Evolutionary conservation across 2,888 invertebrate species (phyloP), one percentile per base, ranked within the genome.

Genomic region (Eurytoma californica): DNA sequence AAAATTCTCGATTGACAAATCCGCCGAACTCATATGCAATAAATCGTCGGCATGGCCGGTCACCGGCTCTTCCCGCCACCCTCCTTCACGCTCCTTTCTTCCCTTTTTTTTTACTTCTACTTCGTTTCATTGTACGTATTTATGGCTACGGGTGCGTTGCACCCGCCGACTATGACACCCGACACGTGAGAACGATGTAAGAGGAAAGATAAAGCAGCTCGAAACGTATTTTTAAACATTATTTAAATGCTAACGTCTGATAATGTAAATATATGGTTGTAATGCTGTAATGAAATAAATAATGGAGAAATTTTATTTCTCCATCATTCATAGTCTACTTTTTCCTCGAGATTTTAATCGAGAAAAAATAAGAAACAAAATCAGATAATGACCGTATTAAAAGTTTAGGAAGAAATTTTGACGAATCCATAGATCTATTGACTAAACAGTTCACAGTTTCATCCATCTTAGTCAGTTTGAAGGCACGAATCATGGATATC

Each of bases 1-100:
- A 72, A 80, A 80, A 78, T 82, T 79, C 75, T 79, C 86, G 85
- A 88, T 88, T 89, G 89, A 88, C 89, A 89, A 89, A 89, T 88
- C 87, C 86, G 84, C 82, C 68, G 84, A 88, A 88, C 88, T 89
- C 88, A 89, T 89, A 88, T 88, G 88, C 88, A 89, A 89, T 89
- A 89, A 89, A 89, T 89, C 86, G 83, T 75, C 70, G 82, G 79
- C 72, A 79, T 82, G 84, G 83, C 83, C 82, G 84, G 82, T 81
- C 80, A 80, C 74, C 81, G 72, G 82, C 82, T 82, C 85, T 86
- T 85, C 51, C 49, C 24, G 5, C 39, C 16, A 13, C 18, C 70
- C 12, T 12, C 47, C n/a, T 55, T 68, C 55, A 51, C 30, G 3
- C 28, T 86, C 69, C 24, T 57, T 47, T 61, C 24, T 47, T 65